These are phyloP conservation scores for Phlogophora meticulosa DNA, from an alignment of 2,888 invertebrate species.

Conservation along the genomic window DNA sequence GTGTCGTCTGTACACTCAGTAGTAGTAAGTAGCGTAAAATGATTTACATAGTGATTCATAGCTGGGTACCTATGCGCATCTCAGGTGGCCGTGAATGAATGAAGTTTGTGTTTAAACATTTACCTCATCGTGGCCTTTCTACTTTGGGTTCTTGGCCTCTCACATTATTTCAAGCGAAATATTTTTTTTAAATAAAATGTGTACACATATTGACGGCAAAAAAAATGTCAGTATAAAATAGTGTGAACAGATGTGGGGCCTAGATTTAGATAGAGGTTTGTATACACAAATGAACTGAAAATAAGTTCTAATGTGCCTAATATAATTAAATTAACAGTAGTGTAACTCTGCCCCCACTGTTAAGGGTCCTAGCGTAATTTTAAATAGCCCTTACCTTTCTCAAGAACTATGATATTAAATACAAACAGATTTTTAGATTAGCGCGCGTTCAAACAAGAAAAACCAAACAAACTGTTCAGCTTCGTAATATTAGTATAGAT, in stretches of 20 bases:
- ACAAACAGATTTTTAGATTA: too few relatives aligned
- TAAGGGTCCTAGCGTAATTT: too few relatives aligned
- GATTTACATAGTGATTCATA: conserved; percentile 81
- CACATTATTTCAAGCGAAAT: not conserved
- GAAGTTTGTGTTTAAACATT: conserved; percentile 70
- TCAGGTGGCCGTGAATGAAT: conserved; percentile 76
- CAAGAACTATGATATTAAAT: too few relatives aligned
- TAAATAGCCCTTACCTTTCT: too few relatives aligned
- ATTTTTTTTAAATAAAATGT: not conserved
- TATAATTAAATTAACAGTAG: not conserved
- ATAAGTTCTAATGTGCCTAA: not conserved
- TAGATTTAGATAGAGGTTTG: conserved; percentile 12
- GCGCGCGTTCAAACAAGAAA: too few relatives aligned
- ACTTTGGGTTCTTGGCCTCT: conserved; percentile 3
- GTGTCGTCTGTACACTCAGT: conserved; percentile 64
- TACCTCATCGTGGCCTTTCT: conserved; percentile 77
- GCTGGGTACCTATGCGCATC: conserved; percentile 45
- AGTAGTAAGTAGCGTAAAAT: conserved; percentile 72
- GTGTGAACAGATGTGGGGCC: conserved; percentile 29
- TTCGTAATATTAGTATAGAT: too few relatives aligned
- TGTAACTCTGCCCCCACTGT: too few relatives aligned
- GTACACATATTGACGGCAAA: too few relatives aligned
- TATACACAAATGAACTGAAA: conserved; percentile 3
- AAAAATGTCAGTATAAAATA: not conserved
- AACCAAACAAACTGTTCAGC: too few relatives aligned